Conservation (phyloP, 1,140 invertebrate species). For the Hycleus phaleratus region DNA sequence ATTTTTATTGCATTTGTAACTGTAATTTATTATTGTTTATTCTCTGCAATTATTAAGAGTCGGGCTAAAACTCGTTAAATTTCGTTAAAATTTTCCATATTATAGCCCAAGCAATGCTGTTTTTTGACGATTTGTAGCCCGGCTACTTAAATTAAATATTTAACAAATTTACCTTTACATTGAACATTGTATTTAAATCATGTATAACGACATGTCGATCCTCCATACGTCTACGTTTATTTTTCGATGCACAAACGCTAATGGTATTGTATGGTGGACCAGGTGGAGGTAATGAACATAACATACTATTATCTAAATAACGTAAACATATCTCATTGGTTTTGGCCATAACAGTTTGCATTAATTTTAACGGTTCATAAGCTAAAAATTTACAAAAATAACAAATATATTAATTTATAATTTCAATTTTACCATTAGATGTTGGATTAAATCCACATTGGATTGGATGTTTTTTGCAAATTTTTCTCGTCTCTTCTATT, state of each 20-base stretch:
- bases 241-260: slow-evolving; percentile 63
- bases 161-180: slow-evolving; percentile 47
- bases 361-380: slow-evolving; percentile 61
- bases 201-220: slow-evolving; percentile 73
- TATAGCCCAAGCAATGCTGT: too few species aligned
- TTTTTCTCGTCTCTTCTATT: slow-evolving; percentile 54
- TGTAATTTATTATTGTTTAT: too few species aligned
- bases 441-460: slow-evolving; percentile 51
- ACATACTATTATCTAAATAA: slow-evolving; percentile 56
- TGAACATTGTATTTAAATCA: slow-evolving; percentile 61
- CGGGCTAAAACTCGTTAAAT: too few species aligned
- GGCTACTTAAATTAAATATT: neutral
- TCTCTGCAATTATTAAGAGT: too few species aligned
- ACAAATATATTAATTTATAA: neutral
- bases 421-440: slow-evolving; percentile 46
- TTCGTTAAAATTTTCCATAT: too few species aligned
- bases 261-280: slow-evolving; percentile 43
- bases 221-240: slow-evolving; percentile 77
- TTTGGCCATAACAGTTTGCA: slow-evolving; percentile 62
- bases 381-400: slow-evolving; percentile 45
- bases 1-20: too few species aligned
- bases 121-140: too few species aligned
- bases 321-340: slow-evolving; percentile 61
- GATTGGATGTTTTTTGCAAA: slow-evolving; percentile 54
- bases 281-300: slow-evolving; percentile 48